These are phyloP conservation scores for Barbus barbus DNA, from an alignment of 2,113 vertebrate genomes.

Conservation along the genomic window DNA sequence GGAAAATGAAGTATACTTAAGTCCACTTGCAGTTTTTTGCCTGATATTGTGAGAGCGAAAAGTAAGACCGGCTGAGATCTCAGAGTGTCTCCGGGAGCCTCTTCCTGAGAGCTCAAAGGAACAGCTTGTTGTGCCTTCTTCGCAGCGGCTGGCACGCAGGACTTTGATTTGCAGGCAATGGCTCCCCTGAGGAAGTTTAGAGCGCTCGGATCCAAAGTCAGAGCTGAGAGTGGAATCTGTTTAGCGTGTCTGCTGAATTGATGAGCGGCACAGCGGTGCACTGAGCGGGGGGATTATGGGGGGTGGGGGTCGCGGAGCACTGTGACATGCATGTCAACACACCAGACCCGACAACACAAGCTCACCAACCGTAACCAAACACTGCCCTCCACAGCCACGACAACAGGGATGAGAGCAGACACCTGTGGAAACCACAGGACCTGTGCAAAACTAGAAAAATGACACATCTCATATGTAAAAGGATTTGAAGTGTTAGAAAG, in stretches of 20 bases:
- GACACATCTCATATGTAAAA: not conserved
- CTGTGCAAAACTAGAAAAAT: not conserved
- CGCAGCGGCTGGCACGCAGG: conserved; percentile 14
- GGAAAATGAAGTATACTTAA: not conserved
- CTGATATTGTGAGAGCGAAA: conserved; percentile 16
- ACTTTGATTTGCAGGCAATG: conserved; percentile 54
- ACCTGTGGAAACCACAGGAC: not conserved
- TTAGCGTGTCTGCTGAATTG: conserved; percentile 48
- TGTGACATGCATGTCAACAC: conserved; percentile 34
- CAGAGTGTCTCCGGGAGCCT: conserved; percentile 2
- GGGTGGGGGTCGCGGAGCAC: not conserved
- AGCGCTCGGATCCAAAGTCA: conserved; percentile 43
- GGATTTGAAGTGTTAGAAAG: not conserved
- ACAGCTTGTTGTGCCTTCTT: conserved; percentile 38
- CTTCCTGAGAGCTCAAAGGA: conserved; percentile 34
- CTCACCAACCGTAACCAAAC: conserved; percentile 24
- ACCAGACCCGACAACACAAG: conserved; percentile 3
- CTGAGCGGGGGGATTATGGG: conserved; percentile 28
- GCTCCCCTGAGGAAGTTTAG: conserved; percentile 53
- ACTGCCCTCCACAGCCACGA: conserved; percentile 20
- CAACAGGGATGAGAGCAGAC: not conserved
- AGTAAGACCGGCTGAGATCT: conserved; percentile 3
- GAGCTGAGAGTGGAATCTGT: conserved; percentile 54
- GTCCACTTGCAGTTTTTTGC: conserved; percentile 12
- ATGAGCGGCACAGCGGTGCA: conserved; percentile 25